Evolutionary conservation across 2,113 vertebrate genomes (phyloP), one percentile per base, ranked within the genome.

Genomic region (Aegithalos caudatus): DNA sequence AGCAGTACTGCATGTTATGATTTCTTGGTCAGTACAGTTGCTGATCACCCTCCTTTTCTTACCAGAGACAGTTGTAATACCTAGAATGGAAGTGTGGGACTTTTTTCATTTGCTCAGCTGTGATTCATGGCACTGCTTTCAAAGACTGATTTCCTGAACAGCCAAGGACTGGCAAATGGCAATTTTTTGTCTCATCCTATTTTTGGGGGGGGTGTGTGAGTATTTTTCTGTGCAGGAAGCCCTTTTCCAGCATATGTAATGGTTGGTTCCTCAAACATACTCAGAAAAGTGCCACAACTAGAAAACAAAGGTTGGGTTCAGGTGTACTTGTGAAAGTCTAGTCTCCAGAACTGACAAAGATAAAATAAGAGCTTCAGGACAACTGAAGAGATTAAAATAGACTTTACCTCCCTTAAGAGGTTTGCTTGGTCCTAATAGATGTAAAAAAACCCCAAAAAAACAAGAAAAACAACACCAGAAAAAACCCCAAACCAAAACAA

Each of bases 1-100:
- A 66, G 15, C 11, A 3, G 22, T 72, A 1, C 1, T 38, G 7
- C 5, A 0, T 27, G 10, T 40, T 72, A 21, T 4, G 10, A 25
- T 48, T 28, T 70, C 22, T 45, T 40, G 37, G 11, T 54, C 27
- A 9, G 11, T 28, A 29, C 18, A 22, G 38, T 51, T 71, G 40
- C 48, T 79, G 35, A 37, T 31, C 31, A 65, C 10, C 13, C 35
- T 24, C 67, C 7, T 73, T 73, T 44, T 65, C 48, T 48, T 50
- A 33, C 29, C n/a, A 27, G 29, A 31, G 21, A 9, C 13, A 6
- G 8, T 28, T 79, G 33, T 69, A 60, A 15, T 44, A 47, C 11
- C 25, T 37, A 19, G 40, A 67, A 76, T 45, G 19, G 54, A 91
- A 54, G 7, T 5, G 24, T 65, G 11, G 4, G 8, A 7, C 40